Evolutionary conservation across 1,140 invertebrate species (phyloP), one percentile per base, ranked within the genome.

Genomic region (Meloidogyne floridensis): DNA sequence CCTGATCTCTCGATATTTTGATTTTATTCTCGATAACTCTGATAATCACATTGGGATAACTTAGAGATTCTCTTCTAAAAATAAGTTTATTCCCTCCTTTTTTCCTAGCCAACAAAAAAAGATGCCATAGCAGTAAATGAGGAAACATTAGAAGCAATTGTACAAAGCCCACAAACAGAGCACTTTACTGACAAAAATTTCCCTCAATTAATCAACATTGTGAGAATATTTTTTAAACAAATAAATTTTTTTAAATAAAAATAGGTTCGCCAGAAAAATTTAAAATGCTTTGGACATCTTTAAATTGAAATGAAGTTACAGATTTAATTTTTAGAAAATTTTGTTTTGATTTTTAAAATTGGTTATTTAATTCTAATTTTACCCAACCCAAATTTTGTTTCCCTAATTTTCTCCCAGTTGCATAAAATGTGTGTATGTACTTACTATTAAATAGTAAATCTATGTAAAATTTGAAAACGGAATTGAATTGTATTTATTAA

Each of bases 41-140:
- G 32, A 32, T 32, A 32, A 32, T 32, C 32, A 32, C 32, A 47
- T 8, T 47, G 47, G 47, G 47, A 47, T 47, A 47, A 47, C 4
- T 6, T 47, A 47, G 47, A 47, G 47, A 47, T 47, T 47, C 47
- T 65, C 42, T 73, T 15, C 82, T 76, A 77, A 53, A 71, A 75
- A 42, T 15, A 47, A 72, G 7, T 47, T 78, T 74, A 72, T 70
- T 69, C 69, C 32, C 7, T 47, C 53, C 15, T 18, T 32, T 20
- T 9, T 3, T 82, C 87, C 71, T 70, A 87, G 86, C 81, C 80
- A n/a, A 73, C 74, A 7, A 47, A 77, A 11, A 73, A 82, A 6
- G 80, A 87, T 32, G 77, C 81, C 7, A 82, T 85, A 2, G 85
- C 85, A 54, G 20, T 88, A 54, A 86, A 88, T 73, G 56, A 80